Conservation (phyloP, 2,888 invertebrate genomes). For the Cinara cedri region DNA sequence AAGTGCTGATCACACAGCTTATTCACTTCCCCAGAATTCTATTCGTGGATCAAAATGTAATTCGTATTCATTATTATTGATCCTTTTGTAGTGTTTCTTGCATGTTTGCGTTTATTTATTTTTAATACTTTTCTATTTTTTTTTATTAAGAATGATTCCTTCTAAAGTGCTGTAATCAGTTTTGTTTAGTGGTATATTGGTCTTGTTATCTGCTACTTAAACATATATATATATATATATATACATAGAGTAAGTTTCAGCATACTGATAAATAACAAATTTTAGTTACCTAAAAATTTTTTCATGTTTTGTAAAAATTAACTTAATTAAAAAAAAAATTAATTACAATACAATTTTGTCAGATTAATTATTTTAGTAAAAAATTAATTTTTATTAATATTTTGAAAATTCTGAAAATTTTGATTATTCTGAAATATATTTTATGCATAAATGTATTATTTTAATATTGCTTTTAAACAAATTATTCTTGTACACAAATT, state of each 20-base stretch:
- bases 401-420: not conserved
- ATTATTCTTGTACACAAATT: not conserved
- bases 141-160: conserved; percentile 1
- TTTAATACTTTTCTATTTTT: conserved; percentile 31
- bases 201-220: conserved; percentile 1
- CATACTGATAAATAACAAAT: not conserved
- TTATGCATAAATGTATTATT: not conserved
- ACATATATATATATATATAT: not conserved
- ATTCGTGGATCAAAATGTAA: conserved; percentile 84
- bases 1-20: conserved; percentile 58
- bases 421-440: conserved; percentile 33
- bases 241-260: conserved; percentile 22
- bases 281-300: not conserved
- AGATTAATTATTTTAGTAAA: not conserved
- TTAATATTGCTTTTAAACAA: conserved; percentile 3
- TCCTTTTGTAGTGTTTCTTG: conserved; percentile 61
- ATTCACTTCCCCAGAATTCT: conserved; percentile 73
- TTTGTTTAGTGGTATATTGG: too few species aligned
- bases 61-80: conserved; percentile 60
- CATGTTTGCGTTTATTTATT: conserved; percentile 41
- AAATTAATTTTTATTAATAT: not conserved
- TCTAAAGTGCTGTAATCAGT: conserved; percentile 15
- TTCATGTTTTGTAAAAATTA: not conserved
- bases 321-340: not conserved
- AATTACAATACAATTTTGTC: not conserved